These are phyloP conservation scores for Halichoeres trimaculatus DNA, from an alignment of 2,113 vertebrate genomes.

Conservation along the genomic window DNA sequence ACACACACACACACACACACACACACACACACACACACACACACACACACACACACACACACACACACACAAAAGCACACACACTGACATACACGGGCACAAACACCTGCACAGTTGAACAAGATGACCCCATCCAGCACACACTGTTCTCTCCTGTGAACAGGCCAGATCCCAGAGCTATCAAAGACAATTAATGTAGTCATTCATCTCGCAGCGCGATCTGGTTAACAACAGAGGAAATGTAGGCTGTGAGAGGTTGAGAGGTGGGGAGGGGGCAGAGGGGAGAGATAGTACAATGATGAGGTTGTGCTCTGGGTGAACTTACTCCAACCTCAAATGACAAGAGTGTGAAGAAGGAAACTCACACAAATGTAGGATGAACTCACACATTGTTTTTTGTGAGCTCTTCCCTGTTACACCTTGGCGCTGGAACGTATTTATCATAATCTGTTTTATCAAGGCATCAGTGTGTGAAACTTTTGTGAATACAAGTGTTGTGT, in stretches of 20 bases:
- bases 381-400: slow-evolving; percentile 1
- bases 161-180: slow-evolving; percentile 59
- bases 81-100: background rate
- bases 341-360: slow-evolving; percentile 34
- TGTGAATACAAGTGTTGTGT: too few relatives aligned
- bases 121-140: slow-evolving; percentile 36
- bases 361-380: slow-evolving; percentile 18
- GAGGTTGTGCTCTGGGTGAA: slow-evolving; percentile 46
- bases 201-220: slow-evolving; percentile 57
- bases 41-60: background rate
- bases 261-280: background rate
- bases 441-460: too few relatives aligned
- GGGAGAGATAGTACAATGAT: slow-evolving; percentile 21
- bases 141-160: slow-evolving; percentile 24
- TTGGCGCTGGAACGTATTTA: background rate
- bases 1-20: background rate
- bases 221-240: slow-evolving; percentile 64
- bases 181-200: slow-evolving; percentile 67
- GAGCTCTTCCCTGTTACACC: slow-evolving; percentile 22
- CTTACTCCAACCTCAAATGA: slow-evolving; percentile 30
- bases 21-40: background rate
- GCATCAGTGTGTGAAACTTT: too few relatives aligned
- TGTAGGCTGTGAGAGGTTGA: slow-evolving; percentile 23
- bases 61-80: background rate
- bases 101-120: slow-evolving; percentile 15